A percentile compares a stretch with the other conserved stretches of the same genome.
Conservation (phyloP, 2,113 vertebrate species). For the Pachypanchax playfairii region DNA sequence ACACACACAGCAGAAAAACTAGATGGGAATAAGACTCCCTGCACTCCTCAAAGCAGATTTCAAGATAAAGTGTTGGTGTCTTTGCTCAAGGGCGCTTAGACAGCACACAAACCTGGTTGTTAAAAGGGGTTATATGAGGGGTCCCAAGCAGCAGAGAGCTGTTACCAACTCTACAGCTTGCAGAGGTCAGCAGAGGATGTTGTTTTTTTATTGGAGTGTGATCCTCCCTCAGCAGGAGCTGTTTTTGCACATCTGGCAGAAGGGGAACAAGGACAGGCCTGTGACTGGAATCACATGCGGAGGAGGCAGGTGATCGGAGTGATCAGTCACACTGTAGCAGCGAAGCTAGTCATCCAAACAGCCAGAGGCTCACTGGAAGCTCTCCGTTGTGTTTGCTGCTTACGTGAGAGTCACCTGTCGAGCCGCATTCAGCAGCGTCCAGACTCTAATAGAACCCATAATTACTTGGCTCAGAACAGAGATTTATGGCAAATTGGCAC, state of each 20-base stretch:
- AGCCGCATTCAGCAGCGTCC: slow-evolving; percentile 25
- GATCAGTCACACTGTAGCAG: slow-evolving; percentile 73
- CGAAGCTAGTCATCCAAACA: slow-evolving; percentile 64
- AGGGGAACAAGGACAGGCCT: slow-evolving; percentile 74
- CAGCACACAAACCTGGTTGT: slow-evolving; percentile 9
- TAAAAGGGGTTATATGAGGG: background rate
- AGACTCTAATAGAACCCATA: slow-evolving; percentile 1
- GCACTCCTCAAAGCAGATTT: slow-evolving; percentile 3
- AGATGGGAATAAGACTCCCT: slow-evolving; percentile 1
- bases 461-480: background rate
- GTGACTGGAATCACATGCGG: slow-evolving; percentile 79
- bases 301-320: slow-evolving; percentile 76
- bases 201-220: slow-evolving; percentile 52
- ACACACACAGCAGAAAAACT: background rate
- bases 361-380: slow-evolving; percentile 58
- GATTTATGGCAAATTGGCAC: background rate
- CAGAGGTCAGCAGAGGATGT: slow-evolving; percentile 29
- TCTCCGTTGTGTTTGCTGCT: slow-evolving; percentile 14
- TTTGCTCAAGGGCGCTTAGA: slow-evolving; percentile 9
- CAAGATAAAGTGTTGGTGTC: slow-evolving; percentile 3
- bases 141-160: slow-evolving; percentile 5
- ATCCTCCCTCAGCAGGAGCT: slow-evolving; percentile 37
- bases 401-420: slow-evolving; percentile 49
- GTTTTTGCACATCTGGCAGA: slow-evolving; percentile 68
- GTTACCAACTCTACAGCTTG: slow-evolving; percentile 1